phyloP scores from a whole-genome alignment of 2,113 vertebrate species.

The Benitochromis conjunctus region DNA sequence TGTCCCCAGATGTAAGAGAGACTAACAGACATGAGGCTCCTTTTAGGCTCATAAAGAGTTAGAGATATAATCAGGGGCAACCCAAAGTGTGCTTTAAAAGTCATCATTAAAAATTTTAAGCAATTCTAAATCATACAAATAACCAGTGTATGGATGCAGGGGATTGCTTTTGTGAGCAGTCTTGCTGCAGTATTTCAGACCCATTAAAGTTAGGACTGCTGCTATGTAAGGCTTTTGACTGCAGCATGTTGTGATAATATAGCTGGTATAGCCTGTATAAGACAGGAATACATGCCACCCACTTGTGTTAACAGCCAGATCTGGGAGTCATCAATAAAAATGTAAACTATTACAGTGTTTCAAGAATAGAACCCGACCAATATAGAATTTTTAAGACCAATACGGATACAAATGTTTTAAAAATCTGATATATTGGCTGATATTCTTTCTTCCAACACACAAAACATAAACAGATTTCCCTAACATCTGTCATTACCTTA shows the following conservation, averaged over 20 bases:
- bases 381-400: not conserved
- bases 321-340: not conserved
- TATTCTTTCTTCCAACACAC: too few species aligned
- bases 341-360: not conserved
- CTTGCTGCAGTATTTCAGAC: not conserved
- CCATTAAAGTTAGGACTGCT: not conserved
- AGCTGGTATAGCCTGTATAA: not conserved
- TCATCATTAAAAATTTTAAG: not conserved
- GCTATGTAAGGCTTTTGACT: not conserved
- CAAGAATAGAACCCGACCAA: not conserved
- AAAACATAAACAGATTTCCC: too few species aligned
- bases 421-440: not conserved
- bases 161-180: not conserved
- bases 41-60: not conserved
- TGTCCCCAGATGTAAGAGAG: not conserved
- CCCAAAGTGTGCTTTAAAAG: not conserved
- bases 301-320: not conserved
- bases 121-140: not conserved
- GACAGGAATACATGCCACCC: not conserved
- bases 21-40: not conserved
- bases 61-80: not conserved
- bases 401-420: not conserved
- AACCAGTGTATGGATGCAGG: not conserved
- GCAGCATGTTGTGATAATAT: not conserved
- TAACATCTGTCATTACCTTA: not conserved